These are phyloP conservation scores for Hyles lineata DNA, from an alignment of 2,888 invertebrate species.

Conservation along the genomic window DNA sequence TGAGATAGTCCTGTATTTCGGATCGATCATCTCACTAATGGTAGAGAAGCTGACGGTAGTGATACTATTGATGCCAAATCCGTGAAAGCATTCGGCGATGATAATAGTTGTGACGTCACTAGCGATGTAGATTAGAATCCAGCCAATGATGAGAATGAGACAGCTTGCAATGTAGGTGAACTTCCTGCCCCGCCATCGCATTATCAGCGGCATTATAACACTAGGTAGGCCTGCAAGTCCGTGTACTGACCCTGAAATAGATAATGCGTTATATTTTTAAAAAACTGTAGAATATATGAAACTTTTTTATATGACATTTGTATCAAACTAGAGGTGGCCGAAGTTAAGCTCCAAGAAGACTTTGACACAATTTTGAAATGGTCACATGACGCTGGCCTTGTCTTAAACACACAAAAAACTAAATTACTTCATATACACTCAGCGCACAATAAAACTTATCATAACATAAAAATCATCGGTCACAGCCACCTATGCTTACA, in stretches of 20 bases:
- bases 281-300: too few relatives aligned
- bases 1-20: slow-evolving; percentile 5
- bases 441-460: too few relatives aligned
- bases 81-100: slow-evolving; percentile 9
- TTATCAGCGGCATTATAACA: slow-evolving; percentile 42
- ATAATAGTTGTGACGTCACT: background rate
- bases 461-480: too few relatives aligned
- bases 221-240: slow-evolving; percentile 47
- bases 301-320: too few relatives aligned
- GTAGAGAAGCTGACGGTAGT: background rate
- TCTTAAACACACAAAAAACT: too few relatives aligned
- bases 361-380: too few relatives aligned
- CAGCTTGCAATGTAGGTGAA: slow-evolving; percentile 41
- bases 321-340: too few relatives aligned
- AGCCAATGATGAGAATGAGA: slow-evolving; percentile 11
- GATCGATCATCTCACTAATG: slow-evolving; percentile 7
- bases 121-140: background rate
- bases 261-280: background rate
- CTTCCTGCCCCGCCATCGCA: slow-evolving; percentile 46
- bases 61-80: background rate
- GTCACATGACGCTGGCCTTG: too few relatives aligned
- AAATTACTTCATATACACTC: too few relatives aligned
- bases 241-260: slow-evolving; percentile 43
- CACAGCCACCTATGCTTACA: too few relatives aligned
- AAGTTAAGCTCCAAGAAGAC: too few relatives aligned